Base-by-base conservation (phyloP, 2,888 invertebrate genomes). In the Ichneumoninae sp. region DNA sequence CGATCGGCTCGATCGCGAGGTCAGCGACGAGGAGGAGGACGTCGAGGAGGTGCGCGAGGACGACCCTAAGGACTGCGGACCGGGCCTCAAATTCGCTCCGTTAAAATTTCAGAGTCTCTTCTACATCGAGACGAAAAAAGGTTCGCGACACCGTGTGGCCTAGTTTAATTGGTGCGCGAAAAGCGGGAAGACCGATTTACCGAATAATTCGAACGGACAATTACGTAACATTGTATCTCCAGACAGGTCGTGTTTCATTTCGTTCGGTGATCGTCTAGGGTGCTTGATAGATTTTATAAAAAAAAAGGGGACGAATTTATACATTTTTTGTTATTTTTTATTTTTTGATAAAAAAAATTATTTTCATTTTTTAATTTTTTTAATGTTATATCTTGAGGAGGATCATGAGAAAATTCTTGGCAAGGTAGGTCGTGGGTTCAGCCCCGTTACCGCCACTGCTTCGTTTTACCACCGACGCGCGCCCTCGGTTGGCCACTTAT, bases 41-140 rank as follows among this genome's bases (percentile, higher is more conserved):
- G 83, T 83, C n/a, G 79, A 82, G 8, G 81, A 80, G 1, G 76
- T 81, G n/a, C 54, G 73, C n/a, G 68, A 75, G 57, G 82, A 87
- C 22, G 78, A 86, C 19, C 70, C 85, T 19, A 60, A 81, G 71
- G 94, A 94, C 85, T 92, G 94, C 60, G 95, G 94, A 60, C 94
- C 95, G 54, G 95, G 95, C 75, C 93, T 95, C 69, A 93, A 94
- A 86, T 96, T 95, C 88, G 94, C 94, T 3, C 96, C 96, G 0
- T 89, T 96, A 74, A 95, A 95, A 86, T 95, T 96, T 90, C 93
- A 96, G 86, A 95, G 95, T 33, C 93, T 95, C 88, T 96, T 94
- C 94, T 95, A 95, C 92, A 94, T 96, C 88, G 95, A 96, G 88
- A 95, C 96, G 26, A 95, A 95, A 91, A 95, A 96, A 96, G 96